Evolutionary conservation across 2,888 invertebrate species (phyloP), one percentile per base, ranked within the genome.

Genomic region (Cremastinae sp.): DNA sequence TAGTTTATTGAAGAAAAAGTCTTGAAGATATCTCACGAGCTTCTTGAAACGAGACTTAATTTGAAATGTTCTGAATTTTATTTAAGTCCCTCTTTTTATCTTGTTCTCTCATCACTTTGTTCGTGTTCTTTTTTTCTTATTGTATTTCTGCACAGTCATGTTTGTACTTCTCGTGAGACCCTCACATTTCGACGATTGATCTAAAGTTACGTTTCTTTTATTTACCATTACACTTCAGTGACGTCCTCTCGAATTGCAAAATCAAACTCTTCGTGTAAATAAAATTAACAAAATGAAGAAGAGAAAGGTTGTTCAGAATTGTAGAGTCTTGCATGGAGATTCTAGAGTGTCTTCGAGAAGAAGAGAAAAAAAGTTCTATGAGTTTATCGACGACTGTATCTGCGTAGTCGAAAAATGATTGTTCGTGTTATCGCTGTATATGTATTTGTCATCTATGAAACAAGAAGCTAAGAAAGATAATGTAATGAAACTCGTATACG

Each of bases 61-160:
- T 49, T n/a, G n/a, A n/a, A n/a, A n/a, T 12, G 22, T 37, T 20
- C 18, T 56, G 12, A 66, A 75, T 43, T 62, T 75, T 68, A 56
- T 75, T 75, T 75, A 71, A 75, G 75, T 68, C 71, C 71, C 75
- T n/a, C n/a, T n/a, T 75, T 75, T 71, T 66, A 72, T 14, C 41
- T 43, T 43, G 28, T 71, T 47, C 45, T 14, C 45, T 16, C 47
- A 9, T 9, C n/a, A 14, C 28, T 2, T 47, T 66, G 47, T 22
- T 10, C 47, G 43, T 8, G 20, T 71, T 39, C 35, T 37, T 70
- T 1, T 20, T 12, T 16, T 41, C 59, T 47, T 10, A 14, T 9
- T 18, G 16, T 59, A 35, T 16, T n/a, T 22, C 3, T 43, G n/a
- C 49, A 7, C n/a, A n/a, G n/a, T n/a, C n/a, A 28, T 35, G 28